Evolutionary conservation across 2,888 invertebrate species (phyloP).

Genomic region (Nymphalis c-album): DNA sequence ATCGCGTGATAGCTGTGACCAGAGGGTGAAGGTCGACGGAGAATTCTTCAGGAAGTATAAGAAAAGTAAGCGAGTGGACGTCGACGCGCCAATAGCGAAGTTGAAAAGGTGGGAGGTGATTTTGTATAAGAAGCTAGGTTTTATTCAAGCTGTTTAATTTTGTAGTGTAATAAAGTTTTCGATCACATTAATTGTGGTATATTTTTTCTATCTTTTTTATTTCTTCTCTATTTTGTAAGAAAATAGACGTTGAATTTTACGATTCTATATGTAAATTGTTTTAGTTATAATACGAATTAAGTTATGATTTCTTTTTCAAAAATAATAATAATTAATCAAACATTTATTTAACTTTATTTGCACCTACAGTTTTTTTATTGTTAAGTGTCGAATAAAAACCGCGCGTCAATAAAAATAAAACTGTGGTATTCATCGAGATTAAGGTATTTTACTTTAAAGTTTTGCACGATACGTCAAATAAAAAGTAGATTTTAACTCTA

Average conservation of each 20-base stretch:
- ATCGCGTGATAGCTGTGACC: constrained; percentile 59
- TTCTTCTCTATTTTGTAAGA: no score
- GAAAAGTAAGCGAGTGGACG: constrained; percentile 60
- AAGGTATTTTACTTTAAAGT: no score
- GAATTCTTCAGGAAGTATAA: constrained; percentile 72
- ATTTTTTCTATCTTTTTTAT: background rate
- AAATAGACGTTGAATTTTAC: no score
- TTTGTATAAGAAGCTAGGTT: constrained; percentile 73
- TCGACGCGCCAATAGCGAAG: constrained; percentile 67
- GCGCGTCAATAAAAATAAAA: no score
- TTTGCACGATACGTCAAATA: background rate
- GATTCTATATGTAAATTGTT: no score
- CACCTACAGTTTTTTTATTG: no score
- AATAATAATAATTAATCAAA: no score
- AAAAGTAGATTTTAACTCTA: background rate
- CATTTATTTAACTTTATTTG: no score
- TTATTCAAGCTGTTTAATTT: constrained; percentile 66
- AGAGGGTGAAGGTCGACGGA: constrained; percentile 68
- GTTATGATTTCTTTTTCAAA: no score
- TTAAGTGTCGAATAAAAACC: no score
- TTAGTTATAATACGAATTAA: no score
- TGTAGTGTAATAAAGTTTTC: constrained; percentile 23
- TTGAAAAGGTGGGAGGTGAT: constrained; percentile 73
- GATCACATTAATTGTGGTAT: background rate
- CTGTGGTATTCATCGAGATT: no score